These are phyloP conservation scores for Nomada fabriciana DNA, from an alignment of 2,888 invertebrate genomes.

Conservation along the genomic window DNA sequence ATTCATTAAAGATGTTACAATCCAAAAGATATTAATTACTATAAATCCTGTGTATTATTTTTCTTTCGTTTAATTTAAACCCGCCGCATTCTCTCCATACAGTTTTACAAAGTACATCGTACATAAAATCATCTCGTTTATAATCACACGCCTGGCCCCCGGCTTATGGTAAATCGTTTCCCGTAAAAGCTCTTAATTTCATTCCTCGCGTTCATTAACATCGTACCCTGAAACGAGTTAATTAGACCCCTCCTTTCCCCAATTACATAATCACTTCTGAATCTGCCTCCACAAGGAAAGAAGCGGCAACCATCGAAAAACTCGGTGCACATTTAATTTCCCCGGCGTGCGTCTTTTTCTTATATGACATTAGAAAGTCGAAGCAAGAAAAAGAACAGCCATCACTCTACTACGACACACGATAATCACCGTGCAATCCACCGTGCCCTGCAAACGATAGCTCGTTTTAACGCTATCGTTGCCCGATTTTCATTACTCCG, in stretches of 20 bases:
- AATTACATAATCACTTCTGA: background rate
- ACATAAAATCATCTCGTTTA: too few relatives aligned
- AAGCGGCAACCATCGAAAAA: background rate
- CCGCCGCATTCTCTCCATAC: too few relatives aligned
- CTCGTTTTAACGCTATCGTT: conserved; percentile 7
- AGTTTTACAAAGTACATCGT: too few relatives aligned
- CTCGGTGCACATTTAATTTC: background rate
- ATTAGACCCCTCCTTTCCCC: background rate
- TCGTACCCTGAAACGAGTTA: background rate
- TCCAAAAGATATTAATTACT: too few relatives aligned
- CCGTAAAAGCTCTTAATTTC: conserved; percentile 12
- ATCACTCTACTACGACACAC: background rate
- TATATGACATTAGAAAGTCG: conserved; percentile 25
- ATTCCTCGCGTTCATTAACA: background rate
- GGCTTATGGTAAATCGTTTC: background rate
- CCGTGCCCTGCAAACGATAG: background rate
- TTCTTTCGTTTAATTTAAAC: too few relatives aligned
- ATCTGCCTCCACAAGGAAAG: background rate
- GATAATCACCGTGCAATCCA: conserved; percentile 5
- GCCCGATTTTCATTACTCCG: conserved; percentile 4
- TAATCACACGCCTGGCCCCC: background rate
- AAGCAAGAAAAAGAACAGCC: background rate
- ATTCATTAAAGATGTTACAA: too few relatives aligned
- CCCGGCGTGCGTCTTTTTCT: background rate
- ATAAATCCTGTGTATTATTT: too few relatives aligned